phyloP scores from a whole-genome alignment of 2,113 vertebrate species.

The Cervus canadensis region DNA sequence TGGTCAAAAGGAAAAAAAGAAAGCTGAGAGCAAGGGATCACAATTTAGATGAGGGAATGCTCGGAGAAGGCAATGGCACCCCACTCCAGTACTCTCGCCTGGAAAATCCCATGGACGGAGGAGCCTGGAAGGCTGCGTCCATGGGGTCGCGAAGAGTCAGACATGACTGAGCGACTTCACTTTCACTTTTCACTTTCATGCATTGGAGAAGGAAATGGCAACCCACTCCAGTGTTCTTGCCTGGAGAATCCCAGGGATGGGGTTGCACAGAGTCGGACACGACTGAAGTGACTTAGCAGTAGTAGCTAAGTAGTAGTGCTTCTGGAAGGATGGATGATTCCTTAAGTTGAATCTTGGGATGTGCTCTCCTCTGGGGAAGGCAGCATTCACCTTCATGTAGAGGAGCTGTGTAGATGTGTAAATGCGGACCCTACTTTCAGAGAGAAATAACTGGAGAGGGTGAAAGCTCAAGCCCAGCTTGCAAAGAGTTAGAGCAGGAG shows the following conservation, averaged over 20 bases:
- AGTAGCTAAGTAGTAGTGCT: not conserved
- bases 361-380: fast-evolving
- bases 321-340: not conserved
- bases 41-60: fast-evolving
- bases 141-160: too few species aligned
- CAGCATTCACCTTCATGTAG: not conserved
- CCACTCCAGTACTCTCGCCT: too few species aligned
- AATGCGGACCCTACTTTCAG: not conserved
- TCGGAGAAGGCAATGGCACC: not conserved
- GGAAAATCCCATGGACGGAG: too few species aligned
- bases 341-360: not conserved
- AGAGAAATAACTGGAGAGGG: not conserved
- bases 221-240: too few species aligned
- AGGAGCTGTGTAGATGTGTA: not conserved
- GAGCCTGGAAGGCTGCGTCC: too few species aligned
- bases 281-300: too few species aligned
- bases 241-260: too few species aligned
- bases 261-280: too few species aligned
- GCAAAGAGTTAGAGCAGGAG: not conserved
- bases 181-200: too few species aligned
- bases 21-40: not conserved
- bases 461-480: fast-evolving
- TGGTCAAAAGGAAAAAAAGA: not conserved
- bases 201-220: too few species aligned
- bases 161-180: too few species aligned